A percentile compares a stretch with the other conserved stretches of the same genome.
These are phyloP conservation scores for Aleadryas rufinucha DNA, from an alignment of 2,113 vertebrate species.

Conservation along the genomic window DNA sequence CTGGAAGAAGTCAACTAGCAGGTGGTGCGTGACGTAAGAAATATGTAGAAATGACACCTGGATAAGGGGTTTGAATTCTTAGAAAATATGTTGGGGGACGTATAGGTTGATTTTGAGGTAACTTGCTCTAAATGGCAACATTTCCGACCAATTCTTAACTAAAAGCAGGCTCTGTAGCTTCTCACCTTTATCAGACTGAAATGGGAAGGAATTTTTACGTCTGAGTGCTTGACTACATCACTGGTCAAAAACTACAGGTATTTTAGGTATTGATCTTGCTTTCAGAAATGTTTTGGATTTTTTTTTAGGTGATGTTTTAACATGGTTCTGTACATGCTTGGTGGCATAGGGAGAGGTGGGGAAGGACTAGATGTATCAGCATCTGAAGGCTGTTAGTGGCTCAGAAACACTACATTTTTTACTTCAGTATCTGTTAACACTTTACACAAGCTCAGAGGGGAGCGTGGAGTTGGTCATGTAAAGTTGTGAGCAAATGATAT, in stretches of 20 bases:
- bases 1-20: background rate
- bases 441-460: background rate
- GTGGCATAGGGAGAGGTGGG: fast-evolving
- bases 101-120: background rate
- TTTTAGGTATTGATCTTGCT: background rate
- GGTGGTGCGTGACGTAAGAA: background rate
- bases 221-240: background rate
- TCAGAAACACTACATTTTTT: background rate
- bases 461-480: background rate
- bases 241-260: fast-evolving
- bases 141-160: background rate
- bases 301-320: background rate
- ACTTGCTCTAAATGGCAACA: background rate
- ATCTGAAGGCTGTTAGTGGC: fast-evolving
- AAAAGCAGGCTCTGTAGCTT: background rate
- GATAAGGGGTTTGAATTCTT: background rate
- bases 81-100: background rate
- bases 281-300: background rate
- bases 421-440: background rate
- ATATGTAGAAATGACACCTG: background rate
- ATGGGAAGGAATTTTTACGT: background rate
- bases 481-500: background rate
- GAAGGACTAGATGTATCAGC: background rate
- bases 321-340: background rate
- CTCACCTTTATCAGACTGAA: background rate